Conservation (phyloP, 2,797 vertebrate species). For the Chromis chromis region DNA sequence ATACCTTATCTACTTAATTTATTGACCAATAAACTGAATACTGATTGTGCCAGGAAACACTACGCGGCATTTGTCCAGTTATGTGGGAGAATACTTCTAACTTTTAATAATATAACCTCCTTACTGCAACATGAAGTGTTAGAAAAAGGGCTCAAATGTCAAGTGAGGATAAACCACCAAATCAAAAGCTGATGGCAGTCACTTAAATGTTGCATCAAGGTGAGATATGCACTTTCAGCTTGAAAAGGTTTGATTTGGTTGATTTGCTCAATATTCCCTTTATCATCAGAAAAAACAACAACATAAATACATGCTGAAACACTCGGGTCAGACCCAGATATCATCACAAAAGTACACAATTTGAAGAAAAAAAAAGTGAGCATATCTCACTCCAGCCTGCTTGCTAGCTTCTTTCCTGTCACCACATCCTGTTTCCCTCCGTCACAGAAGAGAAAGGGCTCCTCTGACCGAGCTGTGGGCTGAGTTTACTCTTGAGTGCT, state of each 20-base stretch:
- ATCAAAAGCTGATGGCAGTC: not conserved
- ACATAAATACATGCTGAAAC: slow-evolving; percentile 67
- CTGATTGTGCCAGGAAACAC: not conserved
- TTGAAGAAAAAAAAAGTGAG: slow-evolving; percentile 28
- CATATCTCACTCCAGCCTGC: slow-evolving; percentile 23
- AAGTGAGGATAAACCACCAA: not conserved
- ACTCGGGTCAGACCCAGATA: slow-evolving; percentile 37
- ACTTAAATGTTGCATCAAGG: slow-evolving; percentile 9
- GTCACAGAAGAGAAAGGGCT: slow-evolving; percentile 19
- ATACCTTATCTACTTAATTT: not conserved
- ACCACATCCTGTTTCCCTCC: slow-evolving; percentile 37
- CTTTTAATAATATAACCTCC: not conserved
- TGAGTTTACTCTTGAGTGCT: slow-evolving; percentile 14
- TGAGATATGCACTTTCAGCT: slow-evolving; percentile 24
- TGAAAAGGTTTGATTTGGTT: slow-evolving; percentile 65
- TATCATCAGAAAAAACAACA: slow-evolving; percentile 50
- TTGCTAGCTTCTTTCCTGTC: slow-evolving; percentile 33
- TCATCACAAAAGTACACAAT: slow-evolving; percentile 37
- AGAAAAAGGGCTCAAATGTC: not conserved
- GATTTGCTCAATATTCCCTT: slow-evolving; percentile 77
- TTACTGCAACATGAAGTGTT: not conserved
- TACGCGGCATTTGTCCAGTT: not conserved
- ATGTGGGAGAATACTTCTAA: not conserved
- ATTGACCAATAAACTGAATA: not conserved
- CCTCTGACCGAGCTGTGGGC: not conserved